Evolutionary conservation across 2,797 vertebrate genomes (phyloP), one percentile per base, ranked within the genome.

Genomic region (Characodon lateralis): DNA sequence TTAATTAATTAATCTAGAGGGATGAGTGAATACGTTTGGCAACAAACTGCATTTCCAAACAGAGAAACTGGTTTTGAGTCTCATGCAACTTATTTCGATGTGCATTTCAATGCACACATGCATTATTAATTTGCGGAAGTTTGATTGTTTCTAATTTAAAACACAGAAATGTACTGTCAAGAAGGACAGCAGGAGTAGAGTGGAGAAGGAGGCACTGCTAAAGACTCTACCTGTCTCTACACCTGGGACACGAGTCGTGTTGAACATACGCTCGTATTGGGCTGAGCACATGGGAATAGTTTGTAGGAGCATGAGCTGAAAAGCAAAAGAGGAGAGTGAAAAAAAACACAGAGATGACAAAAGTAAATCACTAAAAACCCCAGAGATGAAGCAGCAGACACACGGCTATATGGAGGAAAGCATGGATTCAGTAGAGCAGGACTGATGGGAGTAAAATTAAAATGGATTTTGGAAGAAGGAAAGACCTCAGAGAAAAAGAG

Each of bases 261-360:
- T 97, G 96, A 97, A 97, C 92, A 94, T 94, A 90, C 75, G 91
- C 94, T 97, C 96, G 91, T 95, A 97, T 83, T 96, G 96, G 95
- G 94, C 88, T 89, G 95, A 97, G 89, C 94, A 96, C 95, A 96
- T 94, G 94, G 96, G 95, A 90, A 97, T 95, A 93, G 93, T 95
- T 93, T 96, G 94, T 93, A 94, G 95, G 95, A 94, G 94, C 95
- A 96, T 95, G 94, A 97, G 95, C 94, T 96, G 95, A 95, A 97
- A 96, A 92, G 95, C 92, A 96, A 96, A 94, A 96, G 92, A 89
- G 92, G 87, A 95, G 93, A 95, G 92, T 94, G 91, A 94, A 69
- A 46, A 24, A 66, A 43, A 94, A 95, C 83, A 93, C 89, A 92
- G 79, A 93, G 89, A 94, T 85, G 91, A 89, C 90, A 91, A 83